Evolutionary conservation across 2,113 vertebrate species (phyloP).

Genomic region (Nansenia antarctica): DNA sequence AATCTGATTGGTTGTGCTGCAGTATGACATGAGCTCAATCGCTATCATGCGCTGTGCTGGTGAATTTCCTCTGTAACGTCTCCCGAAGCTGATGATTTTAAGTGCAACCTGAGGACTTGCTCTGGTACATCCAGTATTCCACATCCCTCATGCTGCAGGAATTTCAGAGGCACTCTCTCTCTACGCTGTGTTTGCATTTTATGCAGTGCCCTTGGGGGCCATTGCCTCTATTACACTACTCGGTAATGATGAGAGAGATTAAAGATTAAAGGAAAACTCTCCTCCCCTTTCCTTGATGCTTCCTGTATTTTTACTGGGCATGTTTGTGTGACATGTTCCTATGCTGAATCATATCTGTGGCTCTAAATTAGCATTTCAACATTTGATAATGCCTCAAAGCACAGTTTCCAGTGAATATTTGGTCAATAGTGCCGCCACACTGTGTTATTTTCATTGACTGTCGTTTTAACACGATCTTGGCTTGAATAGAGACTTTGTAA

Average conservation of each 20-base stretch:
- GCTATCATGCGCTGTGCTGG: background rate
- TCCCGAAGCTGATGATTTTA: constrained; percentile 23
- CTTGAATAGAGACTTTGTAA: background rate
- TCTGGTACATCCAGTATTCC: background rate
- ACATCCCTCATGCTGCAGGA: constrained; percentile 9
- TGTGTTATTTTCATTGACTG: background rate
- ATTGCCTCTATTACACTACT: constrained; percentile 55
- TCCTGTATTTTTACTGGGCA: background rate
- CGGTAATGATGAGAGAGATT: constrained; percentile 57
- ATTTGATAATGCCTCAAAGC: background rate
- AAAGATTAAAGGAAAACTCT: constrained; percentile 48
- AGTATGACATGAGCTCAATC: constrained; percentile 4
- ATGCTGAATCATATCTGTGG: constrained; percentile 26
- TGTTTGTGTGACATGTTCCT: constrained; percentile 1
- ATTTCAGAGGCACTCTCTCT: background rate
- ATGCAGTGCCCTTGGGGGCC: constrained; percentile 42
- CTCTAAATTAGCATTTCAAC: background rate
- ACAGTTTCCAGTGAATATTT: background rate
- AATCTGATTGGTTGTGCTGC: background rate
- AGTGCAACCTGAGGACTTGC: constrained; percentile 2
- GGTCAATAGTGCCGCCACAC: background rate
- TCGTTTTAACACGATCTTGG: background rate
- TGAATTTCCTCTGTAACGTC: constrained; percentile 13
- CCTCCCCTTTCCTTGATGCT: constrained; percentile 4
- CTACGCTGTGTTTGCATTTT: constrained; percentile 41